Evolutionary conservation across 2,113 vertebrate species (phyloP), one percentile per base, ranked within the genome.

Genomic region (Cepphus grylle): DNA sequence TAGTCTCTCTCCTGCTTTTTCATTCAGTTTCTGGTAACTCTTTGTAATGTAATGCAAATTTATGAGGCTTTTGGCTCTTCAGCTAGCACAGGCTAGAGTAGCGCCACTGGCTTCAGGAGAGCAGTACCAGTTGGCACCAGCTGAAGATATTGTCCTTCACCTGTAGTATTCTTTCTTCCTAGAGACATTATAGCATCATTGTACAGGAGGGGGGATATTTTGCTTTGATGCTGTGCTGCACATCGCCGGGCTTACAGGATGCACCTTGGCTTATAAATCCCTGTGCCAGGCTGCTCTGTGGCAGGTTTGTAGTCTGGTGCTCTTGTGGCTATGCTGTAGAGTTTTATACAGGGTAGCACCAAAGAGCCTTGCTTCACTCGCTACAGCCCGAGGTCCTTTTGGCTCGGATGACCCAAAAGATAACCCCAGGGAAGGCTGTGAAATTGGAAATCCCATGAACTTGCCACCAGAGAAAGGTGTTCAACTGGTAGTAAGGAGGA

Each of bases 261-360:
- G 43, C 8, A 2, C 5, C 29, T 65, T 20, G 55, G 12, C 36
- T 55, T 1, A 0, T 22, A 15, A 59, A 10, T 8, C 43, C 25
- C 40, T 1, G 6, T 40, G 11, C 23, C 32, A 38, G 45, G 26
- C n/a, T 50, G 66, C 19, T 27, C 0, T 3, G 3, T 34, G 65
- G n/a, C 15, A 26, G 26, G 30, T 58, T 62, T 56, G 45, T 70
- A 50, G 43, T 32, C 56, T 47, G 49, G 40, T 42, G 38, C 13
- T 40, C 34, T 47, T 40, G 70, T 13, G 77, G 22, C 43, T 70
- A 13, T 0, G 3, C 38, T 36, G 29, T 38, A 47, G 43, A 63
- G 19, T 29, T 52, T n/a, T 63, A 16, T 55, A 47, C 11, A 47
- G 20, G 36, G 42, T 6, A 56, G 19, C 65, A 58, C 21, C 8